These are phyloP conservation scores for Henicopernis longicauda DNA, from an alignment of 2,113 vertebrate genomes.

Conservation along the genomic window DNA sequence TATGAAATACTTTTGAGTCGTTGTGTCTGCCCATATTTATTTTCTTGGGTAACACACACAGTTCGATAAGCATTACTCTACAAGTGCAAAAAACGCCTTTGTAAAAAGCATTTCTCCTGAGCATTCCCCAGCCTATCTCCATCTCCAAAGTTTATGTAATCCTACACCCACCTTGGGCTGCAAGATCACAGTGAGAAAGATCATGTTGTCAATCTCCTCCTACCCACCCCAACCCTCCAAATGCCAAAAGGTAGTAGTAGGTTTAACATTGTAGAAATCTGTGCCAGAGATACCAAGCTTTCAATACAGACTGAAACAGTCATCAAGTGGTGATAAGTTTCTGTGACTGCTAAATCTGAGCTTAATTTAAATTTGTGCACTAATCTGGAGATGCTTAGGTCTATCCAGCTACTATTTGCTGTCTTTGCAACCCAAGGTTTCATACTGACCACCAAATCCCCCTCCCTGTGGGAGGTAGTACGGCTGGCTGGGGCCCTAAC, in stretches of 20 bases:
- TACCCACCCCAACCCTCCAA: rapidly evolving
- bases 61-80: not conserved
- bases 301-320: not conserved
- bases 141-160: not conserved
- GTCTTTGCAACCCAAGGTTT: not conserved
- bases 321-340: not conserved
- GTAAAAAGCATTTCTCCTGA: not conserved
- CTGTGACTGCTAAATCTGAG: not conserved
- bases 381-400: not conserved
- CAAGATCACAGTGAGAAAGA: not conserved
- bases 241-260: not conserved
- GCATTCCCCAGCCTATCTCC: not conserved
- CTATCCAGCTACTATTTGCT: not conserved
- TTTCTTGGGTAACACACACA: not conserved
- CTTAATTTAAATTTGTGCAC: not conserved
- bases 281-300: not conserved
- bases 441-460: not conserved
- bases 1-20: not conserved
- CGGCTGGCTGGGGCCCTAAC: not conserved
- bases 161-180: not conserved
- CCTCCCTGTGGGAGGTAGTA: not conserved
- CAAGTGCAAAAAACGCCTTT: not conserved
- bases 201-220: not conserved
- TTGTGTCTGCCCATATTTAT: not conserved
- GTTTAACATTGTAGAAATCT: not conserved